Percentiles rank a stretch among this genome's conserved stretches.
Evolutionary conservation across 2,797 vertebrate species (phyloP).

Genomic region (Mastacembelus armatus): DNA sequence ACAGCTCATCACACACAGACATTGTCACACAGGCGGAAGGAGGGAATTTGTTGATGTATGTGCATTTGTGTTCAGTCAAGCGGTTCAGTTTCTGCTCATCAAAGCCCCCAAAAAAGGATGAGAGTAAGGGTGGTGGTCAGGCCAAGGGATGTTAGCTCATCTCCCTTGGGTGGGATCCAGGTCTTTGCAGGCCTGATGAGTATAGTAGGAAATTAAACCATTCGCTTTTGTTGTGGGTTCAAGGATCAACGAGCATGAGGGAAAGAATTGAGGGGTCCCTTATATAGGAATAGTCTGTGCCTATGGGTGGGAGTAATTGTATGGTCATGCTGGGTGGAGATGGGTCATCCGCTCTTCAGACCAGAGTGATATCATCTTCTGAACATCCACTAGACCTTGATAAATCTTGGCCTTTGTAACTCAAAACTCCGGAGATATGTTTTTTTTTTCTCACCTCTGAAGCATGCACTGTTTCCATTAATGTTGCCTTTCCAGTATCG

Average conservation of each 20-base stretch:
- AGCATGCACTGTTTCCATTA: constrained; percentile 39
- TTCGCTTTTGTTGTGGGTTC: constrained; percentile 73
- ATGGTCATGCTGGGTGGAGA: constrained; percentile 28
- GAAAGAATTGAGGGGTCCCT: constrained; percentile 30
- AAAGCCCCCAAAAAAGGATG: constrained; percentile 49
- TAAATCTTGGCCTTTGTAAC: constrained; percentile 68
- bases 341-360: constrained; percentile 59
- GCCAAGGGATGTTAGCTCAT: constrained; percentile 77
- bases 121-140: constrained; percentile 66
- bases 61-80: constrained; percentile 66
- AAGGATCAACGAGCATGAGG: constrained; percentile 56
- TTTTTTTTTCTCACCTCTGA: constrained; percentile 56
- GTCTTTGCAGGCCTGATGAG: constrained; percentile 61
- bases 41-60: constrained; percentile 51
- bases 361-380: constrained; percentile 68
- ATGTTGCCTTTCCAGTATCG: constrained; percentile 66
- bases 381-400: constrained; percentile 73
- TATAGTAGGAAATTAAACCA: constrained; percentile 77
- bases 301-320: constrained; percentile 25
- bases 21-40: constrained; percentile 60
- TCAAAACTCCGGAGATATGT: constrained; percentile 63
- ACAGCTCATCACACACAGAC: constrained; percentile 72
- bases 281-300: constrained; percentile 39
- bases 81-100: constrained; percentile 64
- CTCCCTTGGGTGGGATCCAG: constrained; percentile 76